A percentile compares a stretch with the other conserved stretches of the same genome.
Evolutionary conservation across 1,140 invertebrate genomes (phyloP).

Genomic region (Eueides isabella): DNA sequence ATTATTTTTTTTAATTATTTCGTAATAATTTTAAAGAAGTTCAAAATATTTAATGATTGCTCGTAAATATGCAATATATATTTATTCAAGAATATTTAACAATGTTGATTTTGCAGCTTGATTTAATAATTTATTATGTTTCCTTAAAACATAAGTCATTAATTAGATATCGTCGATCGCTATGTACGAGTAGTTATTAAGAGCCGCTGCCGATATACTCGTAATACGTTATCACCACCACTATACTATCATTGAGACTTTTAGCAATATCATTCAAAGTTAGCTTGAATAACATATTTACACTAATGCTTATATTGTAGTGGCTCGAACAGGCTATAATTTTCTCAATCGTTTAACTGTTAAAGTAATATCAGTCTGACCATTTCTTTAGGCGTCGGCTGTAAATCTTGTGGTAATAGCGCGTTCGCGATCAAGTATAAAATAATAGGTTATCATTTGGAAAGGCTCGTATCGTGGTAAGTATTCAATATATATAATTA

Average conservation of each 20-base stretch:
- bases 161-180: too few relatives aligned
- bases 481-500: not conserved
- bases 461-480: not conserved
- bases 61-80: not conserved
- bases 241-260: not conserved
- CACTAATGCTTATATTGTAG: too few relatives aligned
- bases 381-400: not conserved
- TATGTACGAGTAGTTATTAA: not conserved
- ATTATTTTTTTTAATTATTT: too few relatives aligned
- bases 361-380: not conserved
- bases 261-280: not conserved
- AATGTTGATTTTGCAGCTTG: too few relatives aligned
- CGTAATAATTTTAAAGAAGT: too few relatives aligned
- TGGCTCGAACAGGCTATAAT: not conserved
- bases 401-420: slow-evolving; percentile 16
- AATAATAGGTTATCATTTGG: not conserved
- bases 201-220: not conserved
- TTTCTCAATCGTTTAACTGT: not conserved
- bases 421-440: not conserved
- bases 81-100: too few relatives aligned
- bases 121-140: too few relatives aligned
- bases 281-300: too few relatives aligned
- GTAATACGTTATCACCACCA: too few relatives aligned
- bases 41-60: not conserved
- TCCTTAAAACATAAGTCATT: too few relatives aligned